Conservation (phyloP, 2,113 vertebrate genomes). For the Eptesicus fuscus region DNA sequence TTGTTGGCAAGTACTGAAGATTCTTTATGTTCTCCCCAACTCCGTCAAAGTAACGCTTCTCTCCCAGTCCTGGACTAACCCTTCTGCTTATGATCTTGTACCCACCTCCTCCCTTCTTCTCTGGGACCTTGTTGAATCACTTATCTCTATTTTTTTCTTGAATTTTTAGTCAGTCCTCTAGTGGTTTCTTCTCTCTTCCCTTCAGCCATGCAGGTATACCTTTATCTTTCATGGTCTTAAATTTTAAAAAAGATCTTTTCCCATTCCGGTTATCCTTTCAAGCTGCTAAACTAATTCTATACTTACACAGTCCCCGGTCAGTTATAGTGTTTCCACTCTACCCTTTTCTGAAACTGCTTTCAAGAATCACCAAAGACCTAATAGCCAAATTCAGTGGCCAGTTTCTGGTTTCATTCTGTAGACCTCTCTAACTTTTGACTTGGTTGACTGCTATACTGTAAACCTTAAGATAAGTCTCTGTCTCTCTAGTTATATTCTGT, state of each 20-base stretch:
- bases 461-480: background rate
- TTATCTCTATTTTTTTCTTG: background rate
- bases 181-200: background rate
- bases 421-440: background rate
- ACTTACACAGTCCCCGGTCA: background rate
- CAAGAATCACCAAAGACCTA: background rate
- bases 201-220: background rate
- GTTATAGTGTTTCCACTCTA: background rate
- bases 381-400: background rate
- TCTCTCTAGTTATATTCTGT: background rate
- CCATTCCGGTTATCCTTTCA: background rate
- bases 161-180: background rate
- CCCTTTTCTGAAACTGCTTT: background rate
- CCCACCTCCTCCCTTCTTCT: background rate
- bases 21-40: background rate
- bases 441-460: background rate
- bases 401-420: background rate
- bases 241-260: background rate
- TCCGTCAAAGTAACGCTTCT: conserved; percentile 14
- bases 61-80: background rate
- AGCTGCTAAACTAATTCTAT: background rate
- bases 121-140: background rate
- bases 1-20: conserved; percentile 91
- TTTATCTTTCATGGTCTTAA: background rate
- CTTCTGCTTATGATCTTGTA: background rate